Evolutionary conservation across 2,113 vertebrate genomes (phyloP), one percentile per base, ranked within the genome.

Genomic region (Ammospiza nelsoni): DNA sequence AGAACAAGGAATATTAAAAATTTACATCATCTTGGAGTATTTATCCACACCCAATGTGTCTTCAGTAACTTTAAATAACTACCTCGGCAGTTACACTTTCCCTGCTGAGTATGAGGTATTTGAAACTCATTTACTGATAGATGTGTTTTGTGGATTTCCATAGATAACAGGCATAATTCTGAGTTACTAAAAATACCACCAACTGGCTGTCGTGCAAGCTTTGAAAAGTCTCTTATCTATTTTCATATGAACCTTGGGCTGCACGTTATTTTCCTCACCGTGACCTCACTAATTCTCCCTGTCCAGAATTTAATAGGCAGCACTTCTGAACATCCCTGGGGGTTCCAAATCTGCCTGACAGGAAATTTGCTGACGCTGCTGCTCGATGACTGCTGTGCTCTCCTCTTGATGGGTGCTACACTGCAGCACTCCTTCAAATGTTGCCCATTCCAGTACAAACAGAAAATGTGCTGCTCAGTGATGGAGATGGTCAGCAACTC

Each of bases 1-100:
- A 92, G 59, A 95, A 92, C 19, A 69, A 15, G 35, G 74, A 83
- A 91, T 95, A 95, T 94, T 97, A 95, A 95, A 95, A 94, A 77
- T 94, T 79, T 92, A 88, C 59, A 85, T 94, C 31, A 88, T 94
- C 55, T 63, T 77, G 33, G 46, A 90, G 49, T 85, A 73, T 88
- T 87, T 96, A 71, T 89, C 59, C 25, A 39, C 46, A 68, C n/a
- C 73, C n/a, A 58, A 44, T 54, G 39, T 89, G 39, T 71, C 94
- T 80, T 89, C 75, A 95, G 72, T 84, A 95, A 92, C 72, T 92
- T 94, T 78, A 93, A 95, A 85, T 91, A 92, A 92, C 75, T 85
- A 37, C 57, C 89, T 95, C 54, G n/a, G 58, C 75, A 91, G 75
- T 82, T 91, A 68, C 28, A 69, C 46, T 95, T 89, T 95, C 89